These are phyloP conservation scores for Aptenodytes patagonicus DNA, from an alignment of 2,113 vertebrate genomes.

Conservation along the genomic window DNA sequence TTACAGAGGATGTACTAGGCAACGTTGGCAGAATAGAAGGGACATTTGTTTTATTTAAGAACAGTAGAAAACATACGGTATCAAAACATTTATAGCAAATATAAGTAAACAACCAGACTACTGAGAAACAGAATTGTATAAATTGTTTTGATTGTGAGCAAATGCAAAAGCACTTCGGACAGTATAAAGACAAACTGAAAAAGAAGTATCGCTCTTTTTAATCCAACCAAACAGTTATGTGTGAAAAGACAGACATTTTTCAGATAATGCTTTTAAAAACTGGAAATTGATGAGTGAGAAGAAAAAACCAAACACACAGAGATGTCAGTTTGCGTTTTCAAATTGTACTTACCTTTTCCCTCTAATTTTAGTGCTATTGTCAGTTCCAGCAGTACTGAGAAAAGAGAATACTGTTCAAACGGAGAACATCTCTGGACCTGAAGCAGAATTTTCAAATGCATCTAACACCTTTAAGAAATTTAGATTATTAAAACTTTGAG, in stretches of 20 bases:
- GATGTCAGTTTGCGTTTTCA: not conserved
- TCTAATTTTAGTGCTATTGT: not conserved
- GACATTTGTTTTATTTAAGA: not conserved
- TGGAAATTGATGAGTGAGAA: not conserved
- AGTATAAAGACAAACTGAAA: not conserved
- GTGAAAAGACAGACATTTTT: not conserved
- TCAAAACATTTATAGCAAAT: not conserved
- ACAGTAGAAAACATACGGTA: not conserved
- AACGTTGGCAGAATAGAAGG: not conserved
- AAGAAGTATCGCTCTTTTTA: not conserved
- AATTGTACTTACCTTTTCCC: not conserved
- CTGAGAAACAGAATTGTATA: not conserved
- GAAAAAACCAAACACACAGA: not conserved
- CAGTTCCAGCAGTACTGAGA: not conserved
- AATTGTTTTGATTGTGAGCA: not conserved
- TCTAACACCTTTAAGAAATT: not conserved
- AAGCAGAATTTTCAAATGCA: not conserved
- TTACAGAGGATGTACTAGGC: not conserved
- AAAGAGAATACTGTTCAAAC: not conserved
- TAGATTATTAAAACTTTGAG: not conserved
- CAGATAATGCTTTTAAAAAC: not conserved
- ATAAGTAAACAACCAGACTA: not conserved
- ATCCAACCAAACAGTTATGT: not conserved
- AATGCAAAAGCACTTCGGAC: not conserved
- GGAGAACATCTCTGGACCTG: not conserved